Conservation (phyloP, 2,113 vertebrate genomes). For the Bubo blakistoni region DNA sequence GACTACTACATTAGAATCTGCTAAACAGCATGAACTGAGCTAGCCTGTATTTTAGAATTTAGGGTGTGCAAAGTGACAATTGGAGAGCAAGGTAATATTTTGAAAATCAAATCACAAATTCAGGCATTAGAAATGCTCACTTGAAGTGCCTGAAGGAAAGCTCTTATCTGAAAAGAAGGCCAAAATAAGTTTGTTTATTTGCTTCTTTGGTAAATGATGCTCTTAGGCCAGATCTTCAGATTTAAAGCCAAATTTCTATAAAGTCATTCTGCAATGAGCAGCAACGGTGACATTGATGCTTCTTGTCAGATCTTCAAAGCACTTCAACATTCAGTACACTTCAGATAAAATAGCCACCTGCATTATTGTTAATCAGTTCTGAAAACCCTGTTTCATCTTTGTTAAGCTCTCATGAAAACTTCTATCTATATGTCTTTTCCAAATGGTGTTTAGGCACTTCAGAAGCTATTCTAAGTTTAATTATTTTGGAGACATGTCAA, state of each 20-base stretch:
- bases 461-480: neutral
- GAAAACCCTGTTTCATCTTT: neutral
- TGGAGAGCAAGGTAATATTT: neutral
- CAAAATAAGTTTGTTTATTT: neutral
- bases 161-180: neutral
- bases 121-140: neutral
- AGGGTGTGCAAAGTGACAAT: neutral
- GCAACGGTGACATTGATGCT: neutral
- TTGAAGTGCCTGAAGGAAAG: neutral
- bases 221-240: neutral
- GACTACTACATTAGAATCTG: neutral
- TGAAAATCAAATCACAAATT: neutral
- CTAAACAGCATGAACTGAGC: neutral
- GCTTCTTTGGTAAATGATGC: neutral
- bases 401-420: neutral
- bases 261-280: neutral
- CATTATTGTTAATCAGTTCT: neutral
- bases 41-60: neutral
- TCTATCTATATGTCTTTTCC: neutral
- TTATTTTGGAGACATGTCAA: neutral
- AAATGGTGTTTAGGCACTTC: neutral
- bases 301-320: constrained; percentile 34
- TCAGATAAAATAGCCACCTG: constrained; percentile 33
- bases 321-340: neutral
- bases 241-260: neutral